Percentiles rank a stretch among this genome's conserved stretches.
phyloP scores from a whole-genome alignment of 1,140 invertebrate species.

The Papilio helenus region DNA sequence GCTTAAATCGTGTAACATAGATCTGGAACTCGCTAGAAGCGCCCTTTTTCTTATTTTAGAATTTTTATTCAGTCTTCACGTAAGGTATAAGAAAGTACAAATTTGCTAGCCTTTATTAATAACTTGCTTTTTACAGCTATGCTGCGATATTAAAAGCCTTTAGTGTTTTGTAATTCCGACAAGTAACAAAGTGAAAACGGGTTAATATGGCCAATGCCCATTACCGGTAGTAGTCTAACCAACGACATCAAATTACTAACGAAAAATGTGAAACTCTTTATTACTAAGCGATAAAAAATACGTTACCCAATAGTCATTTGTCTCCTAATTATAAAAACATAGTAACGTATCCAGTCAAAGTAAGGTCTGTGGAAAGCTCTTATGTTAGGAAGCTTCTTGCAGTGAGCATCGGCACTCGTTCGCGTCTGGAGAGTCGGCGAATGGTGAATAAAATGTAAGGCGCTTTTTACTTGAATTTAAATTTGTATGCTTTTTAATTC shows the following conservation, averaged over 20 bases:
- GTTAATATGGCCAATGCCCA: no score
- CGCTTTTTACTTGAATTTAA: slow-evolving; percentile 62
- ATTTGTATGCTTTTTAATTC: slow-evolving; percentile 53
- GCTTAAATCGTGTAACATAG: slow-evolving; percentile 43
- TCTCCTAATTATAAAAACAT: neutral
- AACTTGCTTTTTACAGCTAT: no score
- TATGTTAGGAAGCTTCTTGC: slow-evolving; percentile 71
- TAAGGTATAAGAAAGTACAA: neutral
- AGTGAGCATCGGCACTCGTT: slow-evolving; percentile 73
- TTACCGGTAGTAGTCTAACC: no score
- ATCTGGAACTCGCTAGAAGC: slow-evolving; percentile 47
- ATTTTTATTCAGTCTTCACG: neutral
- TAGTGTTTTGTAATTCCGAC: no score
- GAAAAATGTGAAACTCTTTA: no score
- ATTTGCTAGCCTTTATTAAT: no score
- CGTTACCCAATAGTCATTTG: neutral
- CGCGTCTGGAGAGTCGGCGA: slow-evolving; percentile 66
- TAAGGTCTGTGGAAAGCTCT: slow-evolving; percentile 51
- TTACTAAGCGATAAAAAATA: no score
- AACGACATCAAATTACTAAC: no score
- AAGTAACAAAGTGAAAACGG: no score
- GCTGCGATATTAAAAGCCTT: no score
- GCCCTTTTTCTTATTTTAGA: slow-evolving; percentile 13
- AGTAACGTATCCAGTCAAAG: slow-evolving; percentile 45
- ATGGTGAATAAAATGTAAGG: slow-evolving; percentile 67